These are phyloP conservation scores for Hyposoter didymator DNA, from an alignment of 2,888 invertebrate genomes.

Conservation along the genomic window DNA sequence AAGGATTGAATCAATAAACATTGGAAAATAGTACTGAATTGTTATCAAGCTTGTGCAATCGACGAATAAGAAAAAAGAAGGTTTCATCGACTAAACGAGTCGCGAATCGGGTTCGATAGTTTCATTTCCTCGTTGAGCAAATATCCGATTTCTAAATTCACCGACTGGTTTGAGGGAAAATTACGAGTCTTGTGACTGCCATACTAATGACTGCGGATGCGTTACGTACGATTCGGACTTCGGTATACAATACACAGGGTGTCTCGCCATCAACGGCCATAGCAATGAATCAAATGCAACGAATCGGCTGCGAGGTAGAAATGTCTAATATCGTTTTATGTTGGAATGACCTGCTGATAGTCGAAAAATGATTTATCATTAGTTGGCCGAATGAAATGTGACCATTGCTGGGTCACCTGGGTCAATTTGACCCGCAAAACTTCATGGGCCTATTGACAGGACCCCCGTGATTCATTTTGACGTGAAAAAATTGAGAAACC, in stretches of 20 bases:
- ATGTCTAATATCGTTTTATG: too few relatives aligned
- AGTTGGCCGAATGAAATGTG: too few relatives aligned
- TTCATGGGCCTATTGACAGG: too few relatives aligned
- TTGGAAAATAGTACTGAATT: background rate
- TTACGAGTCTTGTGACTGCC: conserved; percentile 38
- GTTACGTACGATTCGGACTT: conserved; percentile 22
- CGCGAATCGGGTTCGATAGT: conserved; percentile 24
- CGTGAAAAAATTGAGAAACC: too few relatives aligned
- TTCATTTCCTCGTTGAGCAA: conserved; percentile 19
- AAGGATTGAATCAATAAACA: background rate
- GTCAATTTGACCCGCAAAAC: too few relatives aligned
- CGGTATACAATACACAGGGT: background rate
- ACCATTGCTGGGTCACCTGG: too few relatives aligned
- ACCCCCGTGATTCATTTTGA: too few relatives aligned
- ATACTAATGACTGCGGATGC: conserved; percentile 44
- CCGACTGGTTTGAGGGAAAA: conserved; percentile 27
- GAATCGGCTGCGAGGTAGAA: too few relatives aligned
- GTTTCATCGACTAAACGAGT: background rate
- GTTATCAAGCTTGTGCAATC: background rate
- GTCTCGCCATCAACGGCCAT: too few relatives aligned
- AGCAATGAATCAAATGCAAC: too few relatives aligned
- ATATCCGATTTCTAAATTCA: conserved; percentile 46
- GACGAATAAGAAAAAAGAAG: background rate
- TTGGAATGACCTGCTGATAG: too few relatives aligned
- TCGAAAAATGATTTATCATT: too few relatives aligned